phyloP scores from a whole-genome alignment of 2,888 invertebrate species.

The Drosophila mimica region DNA sequence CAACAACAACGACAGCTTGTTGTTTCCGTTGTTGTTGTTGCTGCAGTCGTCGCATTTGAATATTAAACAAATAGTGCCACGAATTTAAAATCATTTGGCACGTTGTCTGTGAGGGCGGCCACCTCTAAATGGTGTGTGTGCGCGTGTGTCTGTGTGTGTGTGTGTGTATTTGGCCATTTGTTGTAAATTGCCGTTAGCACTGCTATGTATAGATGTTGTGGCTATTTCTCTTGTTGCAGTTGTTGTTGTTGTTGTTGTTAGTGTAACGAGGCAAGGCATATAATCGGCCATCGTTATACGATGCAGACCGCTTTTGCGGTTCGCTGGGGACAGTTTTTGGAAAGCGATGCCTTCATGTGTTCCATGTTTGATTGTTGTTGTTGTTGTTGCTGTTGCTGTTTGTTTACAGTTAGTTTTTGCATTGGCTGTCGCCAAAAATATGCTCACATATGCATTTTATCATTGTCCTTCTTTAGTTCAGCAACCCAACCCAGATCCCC shows the following conservation, averaged over 20 bases:
- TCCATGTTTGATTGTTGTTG: slow-evolving; percentile 11
- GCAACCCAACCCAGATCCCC: background rate
- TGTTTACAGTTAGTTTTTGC: slow-evolving; percentile 53
- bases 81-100: slow-evolving; percentile 77
- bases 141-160: background rate
- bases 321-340: slow-evolving; percentile 39
- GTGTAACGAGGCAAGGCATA: slow-evolving; percentile 41
- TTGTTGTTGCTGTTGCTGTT: slow-evolving; percentile 28
- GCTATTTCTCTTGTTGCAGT: slow-evolving; percentile 6
- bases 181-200: slow-evolving; percentile 59
- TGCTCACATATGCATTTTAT: slow-evolving; percentile 73
- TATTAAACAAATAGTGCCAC: slow-evolving; percentile 63
- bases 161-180: slow-evolving; percentile 61
- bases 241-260: slow-evolving; percentile 18
- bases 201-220: slow-evolving; percentile 17
- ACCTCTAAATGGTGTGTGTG: slow-evolving; percentile 10
- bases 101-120: slow-evolving; percentile 5
- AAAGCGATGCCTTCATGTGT: slow-evolving; percentile 33
- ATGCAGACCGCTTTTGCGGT: slow-evolving; percentile 43
- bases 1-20: slow-evolving; percentile 9
- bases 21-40: slow-evolving; percentile 13
- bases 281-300: slow-evolving; percentile 63
- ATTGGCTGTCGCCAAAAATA: slow-evolving; percentile 67
- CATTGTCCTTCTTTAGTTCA: slow-evolving; percentile 31
- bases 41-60: slow-evolving; percentile 53